A percentile compares a stretch with the other conserved stretches of the same genome.
Conservation (phyloP, 30 jellyfish, hydroid and myxozoan genomes). For the Hydra vulgaris region DNA sequence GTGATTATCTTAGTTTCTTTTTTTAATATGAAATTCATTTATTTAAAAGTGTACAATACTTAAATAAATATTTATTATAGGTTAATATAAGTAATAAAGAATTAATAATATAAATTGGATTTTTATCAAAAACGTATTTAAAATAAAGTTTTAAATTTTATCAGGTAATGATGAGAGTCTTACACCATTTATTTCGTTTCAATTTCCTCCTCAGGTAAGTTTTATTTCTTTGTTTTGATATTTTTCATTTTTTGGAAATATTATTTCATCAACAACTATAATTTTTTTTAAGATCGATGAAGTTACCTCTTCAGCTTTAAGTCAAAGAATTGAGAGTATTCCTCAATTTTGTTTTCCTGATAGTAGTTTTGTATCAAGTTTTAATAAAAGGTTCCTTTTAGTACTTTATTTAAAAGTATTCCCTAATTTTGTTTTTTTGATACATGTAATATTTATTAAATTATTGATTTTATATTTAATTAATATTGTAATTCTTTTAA, state of each 20-base stretch:
- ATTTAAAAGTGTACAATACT: too few species aligned
- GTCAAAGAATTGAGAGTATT: conserved; percentile 52
- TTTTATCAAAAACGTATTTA: too few species aligned
- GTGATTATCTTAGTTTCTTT: too few species aligned
- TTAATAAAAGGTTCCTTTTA: not conserved
- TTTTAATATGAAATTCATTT: too few species aligned
- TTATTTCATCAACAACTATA: not conserved
- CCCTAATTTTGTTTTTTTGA: not conserved
- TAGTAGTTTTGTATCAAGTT: conserved; percentile 10
- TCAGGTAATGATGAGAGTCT: conserved; percentile 35
- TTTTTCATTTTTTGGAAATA: not conserved
- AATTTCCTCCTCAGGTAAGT: conserved; percentile 81
- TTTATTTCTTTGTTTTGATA: not conserved
- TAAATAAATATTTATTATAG: too few species aligned
- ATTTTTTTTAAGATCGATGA: conserved; percentile 15
- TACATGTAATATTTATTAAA: not conserved
- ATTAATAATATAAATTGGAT: too few species aligned
- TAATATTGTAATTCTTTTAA: not conserved
- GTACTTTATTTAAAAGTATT: too few species aligned
- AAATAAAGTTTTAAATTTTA: not conserved
- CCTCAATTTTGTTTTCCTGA: conserved; percentile 89
- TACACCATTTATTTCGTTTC: conserved; percentile 57
- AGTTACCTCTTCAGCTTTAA: conserved; percentile 26
- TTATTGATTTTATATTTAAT: not conserved
- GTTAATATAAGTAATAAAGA: too few species aligned